Percentiles rank a stretch among this genome's conserved stretches.
phyloP scores from a whole-genome alignment of 1,140 invertebrate species.

The Papilio polyxenes region DNA sequence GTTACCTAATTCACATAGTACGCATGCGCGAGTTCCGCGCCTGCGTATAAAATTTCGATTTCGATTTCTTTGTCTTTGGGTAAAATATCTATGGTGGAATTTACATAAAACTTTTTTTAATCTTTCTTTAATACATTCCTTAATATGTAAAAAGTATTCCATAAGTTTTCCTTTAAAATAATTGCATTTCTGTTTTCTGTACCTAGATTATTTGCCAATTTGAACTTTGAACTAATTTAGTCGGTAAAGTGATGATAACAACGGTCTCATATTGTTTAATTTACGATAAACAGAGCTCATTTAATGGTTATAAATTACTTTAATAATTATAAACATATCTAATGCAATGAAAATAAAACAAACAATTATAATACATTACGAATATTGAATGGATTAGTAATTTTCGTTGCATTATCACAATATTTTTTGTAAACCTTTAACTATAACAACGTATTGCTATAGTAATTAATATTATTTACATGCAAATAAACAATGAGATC shows the following conservation, averaged over 20 bases:
- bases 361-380: not conserved
- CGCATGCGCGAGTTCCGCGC: not conserved
- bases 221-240: not conserved
- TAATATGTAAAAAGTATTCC: not conserved
- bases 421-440: too few species aligned
- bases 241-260: not conserved
- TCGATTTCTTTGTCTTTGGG: not conserved
- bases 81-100: not conserved
- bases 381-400: too few species aligned
- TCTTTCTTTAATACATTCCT: not conserved
- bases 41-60: not conserved
- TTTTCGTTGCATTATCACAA: too few species aligned
- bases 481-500: too few species aligned
- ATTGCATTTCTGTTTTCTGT: not conserved
- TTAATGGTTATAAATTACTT: not conserved
- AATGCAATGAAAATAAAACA: not conserved
- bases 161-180: not conserved
- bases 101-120: not conserved
- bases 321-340: constrained; percentile 2
- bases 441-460: too few species aligned
- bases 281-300: not conserved
- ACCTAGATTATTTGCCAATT: not conserved
- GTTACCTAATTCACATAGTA: not conserved
- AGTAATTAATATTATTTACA: too few species aligned
- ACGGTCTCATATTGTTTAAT: not conserved